Conservation (phyloP, 2,797 vertebrate species). For the Sebastes iracundus region DNA sequence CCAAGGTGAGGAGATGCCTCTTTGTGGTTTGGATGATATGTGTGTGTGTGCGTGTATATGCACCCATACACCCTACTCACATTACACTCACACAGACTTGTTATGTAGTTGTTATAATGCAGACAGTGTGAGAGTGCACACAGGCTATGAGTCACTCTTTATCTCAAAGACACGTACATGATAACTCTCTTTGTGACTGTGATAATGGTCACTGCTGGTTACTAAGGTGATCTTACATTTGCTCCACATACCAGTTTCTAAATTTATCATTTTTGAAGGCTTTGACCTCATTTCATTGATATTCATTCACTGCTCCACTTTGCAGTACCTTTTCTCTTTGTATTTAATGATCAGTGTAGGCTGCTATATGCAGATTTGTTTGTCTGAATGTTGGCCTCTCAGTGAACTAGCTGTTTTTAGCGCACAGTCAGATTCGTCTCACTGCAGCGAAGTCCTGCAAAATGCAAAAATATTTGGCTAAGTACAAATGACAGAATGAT, state of each 20-base stretch:
- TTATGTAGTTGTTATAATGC: not conserved
- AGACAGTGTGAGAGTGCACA: not conserved
- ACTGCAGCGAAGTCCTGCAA: conserved; percentile 15
- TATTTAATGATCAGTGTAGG: not conserved
- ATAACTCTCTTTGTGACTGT: not conserved
- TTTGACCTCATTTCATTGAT: conserved; percentile 8
- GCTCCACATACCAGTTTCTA: not conserved
- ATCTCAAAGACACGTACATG: not conserved
- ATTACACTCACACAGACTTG: not conserved
- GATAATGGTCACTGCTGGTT: conserved; percentile 1
- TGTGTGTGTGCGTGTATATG: not conserved
- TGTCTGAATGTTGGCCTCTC: not conserved
- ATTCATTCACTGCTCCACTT: not conserved
- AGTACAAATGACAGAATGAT: conserved; percentile 52
- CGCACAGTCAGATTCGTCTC: conserved; percentile 11
- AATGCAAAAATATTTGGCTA: conserved; percentile 21
- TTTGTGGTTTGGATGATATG: conserved; percentile 6
- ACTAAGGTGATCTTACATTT: conserved; percentile 7
- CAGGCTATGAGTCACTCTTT: not conserved
- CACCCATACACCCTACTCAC: not conserved
- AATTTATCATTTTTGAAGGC: not conserved
- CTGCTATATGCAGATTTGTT: conserved; percentile 6
- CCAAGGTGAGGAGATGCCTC: conserved; percentile 84
- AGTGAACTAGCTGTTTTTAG: conserved; percentile 3
- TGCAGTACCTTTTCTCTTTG: not conserved